phyloP scores from a whole-genome alignment of 2,113 vertebrate genomes.

The Leptosomus discolor region DNA sequence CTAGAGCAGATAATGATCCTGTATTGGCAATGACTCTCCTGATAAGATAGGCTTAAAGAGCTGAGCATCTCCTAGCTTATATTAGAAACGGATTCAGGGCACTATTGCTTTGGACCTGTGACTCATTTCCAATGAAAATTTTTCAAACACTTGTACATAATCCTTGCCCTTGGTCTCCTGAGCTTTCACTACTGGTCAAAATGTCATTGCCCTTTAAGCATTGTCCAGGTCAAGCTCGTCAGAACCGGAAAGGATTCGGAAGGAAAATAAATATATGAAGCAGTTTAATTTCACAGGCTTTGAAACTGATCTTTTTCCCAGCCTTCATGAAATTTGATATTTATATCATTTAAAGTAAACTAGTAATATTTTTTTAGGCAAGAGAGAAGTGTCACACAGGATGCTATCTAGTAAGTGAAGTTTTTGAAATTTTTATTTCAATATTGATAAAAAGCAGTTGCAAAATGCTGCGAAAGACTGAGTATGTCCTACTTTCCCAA shows the following conservation, averaged over 20 bases:
- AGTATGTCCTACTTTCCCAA: neutral
- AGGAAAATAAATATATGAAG: neutral
- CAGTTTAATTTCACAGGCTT: neutral
- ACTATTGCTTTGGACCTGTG: neutral
- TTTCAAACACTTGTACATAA: neutral
- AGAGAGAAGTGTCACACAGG: neutral
- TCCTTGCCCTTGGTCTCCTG: neutral
- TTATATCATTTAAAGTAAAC: neutral
- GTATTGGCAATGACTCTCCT: neutral
- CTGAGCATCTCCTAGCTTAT: neutral
- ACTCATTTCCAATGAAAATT: neutral
- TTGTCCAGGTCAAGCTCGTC: neutral
- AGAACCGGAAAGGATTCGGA: neutral
- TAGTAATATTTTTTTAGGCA: neutral
- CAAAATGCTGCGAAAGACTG: neutral
- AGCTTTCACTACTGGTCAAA: neutral
- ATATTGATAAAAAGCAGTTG: neutral
- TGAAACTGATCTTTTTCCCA: neutral
- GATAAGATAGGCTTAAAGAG: neutral
- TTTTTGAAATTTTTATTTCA: neutral
- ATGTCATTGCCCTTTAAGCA: neutral
- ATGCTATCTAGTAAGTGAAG: neutral
- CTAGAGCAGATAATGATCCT: neutral
- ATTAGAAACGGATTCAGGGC: neutral
- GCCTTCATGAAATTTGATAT: neutral